These are phyloP conservation scores for Triplophysa tibetana DNA, from an alignment of 2,113 vertebrate species.

Conservation along the genomic window DNA sequence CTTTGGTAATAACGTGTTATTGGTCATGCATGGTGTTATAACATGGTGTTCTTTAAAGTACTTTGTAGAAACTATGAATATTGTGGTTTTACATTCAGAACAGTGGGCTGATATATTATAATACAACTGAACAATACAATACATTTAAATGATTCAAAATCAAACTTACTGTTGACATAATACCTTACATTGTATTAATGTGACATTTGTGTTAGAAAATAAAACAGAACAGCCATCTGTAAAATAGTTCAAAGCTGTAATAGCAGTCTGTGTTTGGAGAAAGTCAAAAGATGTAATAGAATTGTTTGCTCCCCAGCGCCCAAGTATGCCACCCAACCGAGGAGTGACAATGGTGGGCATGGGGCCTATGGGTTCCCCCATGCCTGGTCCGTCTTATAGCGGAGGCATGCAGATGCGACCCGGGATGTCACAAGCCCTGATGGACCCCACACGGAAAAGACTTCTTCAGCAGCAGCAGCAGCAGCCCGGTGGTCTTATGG, in stretches of 20 bases:
- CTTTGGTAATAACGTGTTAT: not conserved
- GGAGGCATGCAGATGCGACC: slow-evolving; percentile 82
- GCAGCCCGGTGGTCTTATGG: slow-evolving; percentile 73
- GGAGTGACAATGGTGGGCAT: slow-evolving; percentile 82
- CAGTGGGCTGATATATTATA: too few species aligned
- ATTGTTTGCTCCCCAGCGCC: slow-evolving; percentile 72
- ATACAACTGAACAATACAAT: too few species aligned
- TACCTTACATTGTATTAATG: too few species aligned
- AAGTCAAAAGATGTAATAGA: not conserved
- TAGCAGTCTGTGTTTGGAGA: not conserved
- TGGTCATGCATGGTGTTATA: too few species aligned
- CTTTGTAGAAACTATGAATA: too few species aligned
- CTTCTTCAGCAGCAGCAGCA: slow-evolving; percentile 85
- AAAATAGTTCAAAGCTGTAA: too few species aligned
- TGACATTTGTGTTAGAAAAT: too few species aligned
- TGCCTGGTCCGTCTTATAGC: slow-evolving; percentile 82
- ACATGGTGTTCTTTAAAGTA: too few species aligned
- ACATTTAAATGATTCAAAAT: not conserved
- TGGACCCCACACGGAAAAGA: slow-evolving; percentile 91
- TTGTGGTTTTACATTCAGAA: too few species aligned
- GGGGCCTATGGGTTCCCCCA: slow-evolving; percentile 80
- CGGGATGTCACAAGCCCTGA: slow-evolving; percentile 84
- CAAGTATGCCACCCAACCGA: slow-evolving; percentile 81
- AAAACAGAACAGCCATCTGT: not conserved
- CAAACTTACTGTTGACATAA: not conserved